Base-by-base conservation (phyloP, 1,140 invertebrate species). In the Bombus sibiricus region DNA sequence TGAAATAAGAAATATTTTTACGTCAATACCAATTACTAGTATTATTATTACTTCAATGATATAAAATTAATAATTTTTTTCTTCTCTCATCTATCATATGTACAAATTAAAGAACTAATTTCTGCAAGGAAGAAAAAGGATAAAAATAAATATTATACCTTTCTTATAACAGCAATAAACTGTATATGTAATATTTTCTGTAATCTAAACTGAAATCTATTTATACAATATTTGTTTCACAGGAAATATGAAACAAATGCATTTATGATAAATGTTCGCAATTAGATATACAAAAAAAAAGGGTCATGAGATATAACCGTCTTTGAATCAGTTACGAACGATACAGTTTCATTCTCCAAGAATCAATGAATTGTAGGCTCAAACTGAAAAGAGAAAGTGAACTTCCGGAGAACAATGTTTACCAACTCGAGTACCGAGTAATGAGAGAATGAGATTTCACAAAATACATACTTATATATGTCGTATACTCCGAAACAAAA, bases 301-400 rank as follows among this genome's bases (percentile, higher is more conserved):
- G 1, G 37, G 22, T 28, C 25, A 28, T 5, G 8, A 22, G 68
- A 69, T 12, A 12, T 12, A 69, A 37, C 25, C n/a, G 68, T 18
- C 4, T 39, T 18, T 6, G 15, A 77, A 77, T 32, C 37, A 77
- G 18, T 18, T 39, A 62, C 74, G 10, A 76, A 37, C 18, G 15
- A 3, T 8, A 47, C 32, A 41, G 47, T 80, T 43, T 80, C 64
- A 53, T 75, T 82, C n/a, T 82, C 6, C 53, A 5, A 28, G 47
- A 75, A 37, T n/a, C 32, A 86, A 85, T 85, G 69, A 68, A n/a
- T 34, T 39, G 47, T 25, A 59, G 76, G 80, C 87, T 87, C 57
- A 83, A 64, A 28, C 34, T 32, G 47, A 41, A 74, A 86, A 79
- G 87, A 88, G 90, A 90, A 88, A 87, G 86, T 87, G 64, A 71